These are phyloP conservation scores for Hymenochirus boettgeri DNA, from an alignment of 2,113 vertebrate genomes.

Conservation along the genomic window DNA sequence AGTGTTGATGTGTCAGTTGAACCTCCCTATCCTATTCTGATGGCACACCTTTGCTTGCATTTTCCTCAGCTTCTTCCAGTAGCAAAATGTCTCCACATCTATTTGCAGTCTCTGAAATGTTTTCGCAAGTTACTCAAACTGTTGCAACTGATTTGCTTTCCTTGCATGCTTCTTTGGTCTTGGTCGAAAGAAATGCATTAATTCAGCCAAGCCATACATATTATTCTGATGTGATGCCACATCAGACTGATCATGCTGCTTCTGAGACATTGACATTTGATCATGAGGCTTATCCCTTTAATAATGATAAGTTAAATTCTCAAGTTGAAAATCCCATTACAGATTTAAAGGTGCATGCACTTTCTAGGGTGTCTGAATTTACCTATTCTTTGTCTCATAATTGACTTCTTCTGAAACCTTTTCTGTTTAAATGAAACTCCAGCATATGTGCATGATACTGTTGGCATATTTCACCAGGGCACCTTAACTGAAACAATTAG, in stretches of 20 bases:
- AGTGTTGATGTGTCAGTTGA: conserved; percentile 72
- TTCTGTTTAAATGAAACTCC: conserved; percentile 58
- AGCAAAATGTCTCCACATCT: conserved; percentile 65
- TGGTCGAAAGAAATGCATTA: conserved; percentile 67
- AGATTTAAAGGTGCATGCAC: conserved; percentile 72
- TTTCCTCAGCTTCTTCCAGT: conserved; percentile 71
- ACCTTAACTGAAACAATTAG: conserved; percentile 57
- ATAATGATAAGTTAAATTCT: conserved; percentile 62
- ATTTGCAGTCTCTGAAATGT: conserved; percentile 65
- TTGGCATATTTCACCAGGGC: conserved; percentile 55
- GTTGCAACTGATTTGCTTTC: conserved; percentile 63
- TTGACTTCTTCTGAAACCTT: conserved; percentile 63
- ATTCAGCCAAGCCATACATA: conserved; percentile 64
- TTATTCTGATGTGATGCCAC: conserved; percentile 61
- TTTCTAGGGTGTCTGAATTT: conserved; percentile 62
- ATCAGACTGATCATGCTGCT: conserved; percentile 62
- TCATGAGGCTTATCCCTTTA: conserved; percentile 52
- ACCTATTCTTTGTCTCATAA: conserved; percentile 60
- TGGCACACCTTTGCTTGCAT: conserved; percentile 74
- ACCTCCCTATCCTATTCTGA: conserved; percentile 72
- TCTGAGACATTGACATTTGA: conserved; percentile 67
- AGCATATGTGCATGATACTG: conserved; percentile 57
- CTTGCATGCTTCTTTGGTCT: conserved; percentile 71
- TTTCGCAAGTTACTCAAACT: conserved; percentile 64
- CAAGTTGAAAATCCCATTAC: conserved; percentile 63